Evolutionary conservation across 2,888 invertebrate species (phyloP), one percentile per base, ranked within the genome.

Genomic region (Melieria picta): DNA sequence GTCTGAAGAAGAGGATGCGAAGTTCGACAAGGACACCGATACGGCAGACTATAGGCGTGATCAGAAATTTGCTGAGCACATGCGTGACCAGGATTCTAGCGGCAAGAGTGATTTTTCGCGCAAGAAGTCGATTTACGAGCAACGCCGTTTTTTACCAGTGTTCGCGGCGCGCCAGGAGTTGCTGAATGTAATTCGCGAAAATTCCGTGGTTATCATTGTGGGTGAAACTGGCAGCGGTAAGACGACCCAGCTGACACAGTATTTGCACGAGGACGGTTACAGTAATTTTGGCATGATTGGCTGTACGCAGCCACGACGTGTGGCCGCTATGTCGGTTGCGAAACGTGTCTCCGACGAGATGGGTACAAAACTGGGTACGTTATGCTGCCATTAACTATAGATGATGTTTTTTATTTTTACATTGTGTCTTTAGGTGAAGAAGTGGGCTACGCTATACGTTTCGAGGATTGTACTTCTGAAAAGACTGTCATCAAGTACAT

Each of bases 291-390:
- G 98, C 45, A 94, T 95, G 91, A 95, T 99, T 78, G 99, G 99
- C 0, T 99, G 99, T 86, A 99, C 99, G 0, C 99, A 99, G 87
- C 99, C 99, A 0, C 89, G 99, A 75, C 89, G 97, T 89, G 98
- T 99, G 0, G 99, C 99, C 60, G 99, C 99, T 75, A 99, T 99
- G 99, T 97, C 98, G 0, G 99, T 99, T 0, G 99, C 99, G 1
- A 99, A 99, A 87, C 91, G 99, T 80, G 99, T 99, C 10, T 95
- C 98, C 3, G 99, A 99, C 85, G 99, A 99, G 89, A 98, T 99
- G 97, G 90, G 91, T 50, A 94, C 95, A 0, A 92, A 93, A 74
- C 88, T 98, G 57, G 98, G 92, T 91, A 76, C 82, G 81, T 75
- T 7, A 7, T 7, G 10, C 5, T 30, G 47, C 7, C n/a, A 16